These are phyloP conservation scores for Phrynocephalus vlangalii DNA, from an alignment of 2,797 vertebrate species.

Conservation along the genomic window DNA sequence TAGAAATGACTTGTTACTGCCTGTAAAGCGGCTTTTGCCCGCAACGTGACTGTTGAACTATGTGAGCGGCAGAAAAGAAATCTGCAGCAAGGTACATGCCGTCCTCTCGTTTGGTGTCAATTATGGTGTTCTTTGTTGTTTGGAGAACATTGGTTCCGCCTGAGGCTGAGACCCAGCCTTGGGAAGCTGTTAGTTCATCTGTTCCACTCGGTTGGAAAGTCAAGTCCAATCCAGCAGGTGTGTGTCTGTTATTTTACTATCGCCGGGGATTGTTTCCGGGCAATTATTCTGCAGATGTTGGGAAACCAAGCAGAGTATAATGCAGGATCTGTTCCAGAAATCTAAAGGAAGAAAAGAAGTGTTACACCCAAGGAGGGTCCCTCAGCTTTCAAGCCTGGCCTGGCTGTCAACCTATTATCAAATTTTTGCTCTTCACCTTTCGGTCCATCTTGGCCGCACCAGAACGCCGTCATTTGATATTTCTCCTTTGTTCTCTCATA, in stretches of 20 bases:
- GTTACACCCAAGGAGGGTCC: not conserved
- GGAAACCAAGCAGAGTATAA: not conserved
- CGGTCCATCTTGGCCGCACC: not conserved
- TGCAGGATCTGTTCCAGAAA: not conserved
- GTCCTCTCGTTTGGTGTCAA: not conserved
- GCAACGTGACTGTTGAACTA: not conserved
- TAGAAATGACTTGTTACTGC: not conserved
- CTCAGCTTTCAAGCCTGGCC: not conserved
- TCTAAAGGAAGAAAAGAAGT: not conserved
- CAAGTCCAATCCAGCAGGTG: not conserved
- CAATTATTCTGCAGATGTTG: conserved; percentile 13
- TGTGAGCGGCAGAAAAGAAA: not conserved
- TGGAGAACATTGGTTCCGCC: not conserved
- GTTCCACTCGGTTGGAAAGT: not conserved
- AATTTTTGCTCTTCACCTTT: not conserved
- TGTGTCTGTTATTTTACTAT: not conserved
- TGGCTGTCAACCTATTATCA: not conserved
- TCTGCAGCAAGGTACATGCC: not conserved
- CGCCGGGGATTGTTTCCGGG: not conserved
- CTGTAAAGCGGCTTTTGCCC: not conserved
- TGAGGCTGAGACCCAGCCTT: not conserved
- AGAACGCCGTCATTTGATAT: too few species aligned
- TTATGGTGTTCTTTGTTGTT: not conserved
- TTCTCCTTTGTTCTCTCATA: too few species aligned
- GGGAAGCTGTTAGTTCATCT: not conserved